phyloP scores from a whole-genome alignment of 2,888 invertebrate genomes.

The Trichogramma evanescens region DNA sequence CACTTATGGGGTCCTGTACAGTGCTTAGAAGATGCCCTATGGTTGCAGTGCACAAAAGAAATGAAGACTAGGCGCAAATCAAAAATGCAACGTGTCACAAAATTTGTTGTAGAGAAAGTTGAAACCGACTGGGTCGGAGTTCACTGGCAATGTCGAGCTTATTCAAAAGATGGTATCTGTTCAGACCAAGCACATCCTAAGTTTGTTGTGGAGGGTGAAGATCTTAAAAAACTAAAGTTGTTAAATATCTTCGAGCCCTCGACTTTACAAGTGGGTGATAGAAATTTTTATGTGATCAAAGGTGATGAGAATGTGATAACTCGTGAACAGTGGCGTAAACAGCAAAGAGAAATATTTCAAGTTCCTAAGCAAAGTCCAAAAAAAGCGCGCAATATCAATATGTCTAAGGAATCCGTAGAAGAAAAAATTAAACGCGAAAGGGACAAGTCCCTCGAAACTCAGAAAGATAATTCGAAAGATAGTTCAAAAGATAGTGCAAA shows the following conservation, averaged over 20 bases:
- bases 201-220: slow-evolving; percentile 63
- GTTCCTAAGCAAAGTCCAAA: slow-evolving; percentile 43
- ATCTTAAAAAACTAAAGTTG: slow-evolving; percentile 73
- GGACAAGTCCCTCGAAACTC: slow-evolving; percentile 27
- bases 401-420: slow-evolving; percentile 34
- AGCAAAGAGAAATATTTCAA: slow-evolving; percentile 42
- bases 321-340: slow-evolving; percentile 67
- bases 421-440: slow-evolving; percentile 29
- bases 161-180: slow-evolving; percentile 54
- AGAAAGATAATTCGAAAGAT: slow-evolving; percentile 20
- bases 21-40: slow-evolving; percentile 70
- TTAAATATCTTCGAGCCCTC: slow-evolving; percentile 82
- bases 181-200: slow-evolving; percentile 64
- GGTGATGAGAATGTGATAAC: slow-evolving; percentile 68
- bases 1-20: slow-evolving; percentile 68
- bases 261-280: slow-evolving; percentile 83
- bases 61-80: slow-evolving; percentile 53
- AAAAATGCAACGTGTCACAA: slow-evolving; percentile 46
- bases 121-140: slow-evolving; percentile 75
- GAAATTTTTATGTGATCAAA: slow-evolving; percentile 73
- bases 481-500: not conserved
- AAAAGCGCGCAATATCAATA: slow-evolving; percentile 34
- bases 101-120: slow-evolving; percentile 72
- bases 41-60: slow-evolving; percentile 71
- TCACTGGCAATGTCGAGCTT: slow-evolving; percentile 78